phyloP scores from a whole-genome alignment of 1,140 invertebrate species.

The Planococcus citri region DNA sequence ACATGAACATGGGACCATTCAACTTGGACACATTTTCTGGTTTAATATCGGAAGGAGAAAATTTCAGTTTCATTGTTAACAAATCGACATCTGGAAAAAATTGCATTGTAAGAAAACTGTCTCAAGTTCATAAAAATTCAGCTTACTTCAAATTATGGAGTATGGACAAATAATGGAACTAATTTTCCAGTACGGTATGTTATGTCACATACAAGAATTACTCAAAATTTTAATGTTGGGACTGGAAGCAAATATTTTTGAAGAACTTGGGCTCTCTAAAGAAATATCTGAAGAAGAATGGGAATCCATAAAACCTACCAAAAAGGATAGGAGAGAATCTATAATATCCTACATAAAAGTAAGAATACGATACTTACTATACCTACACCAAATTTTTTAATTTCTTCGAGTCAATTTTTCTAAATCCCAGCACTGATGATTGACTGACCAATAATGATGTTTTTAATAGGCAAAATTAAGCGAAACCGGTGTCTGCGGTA shows the following conservation, averaged over 20 bases:
- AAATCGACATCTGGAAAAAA: constrained; percentile 38
- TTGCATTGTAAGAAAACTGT: constrained; percentile 47
- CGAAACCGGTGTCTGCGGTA: constrained; percentile 41
- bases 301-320: constrained; percentile 56
- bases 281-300: constrained; percentile 69
- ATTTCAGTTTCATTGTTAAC: constrained; percentile 68
- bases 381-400: too few species aligned
- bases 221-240: constrained; percentile 45
- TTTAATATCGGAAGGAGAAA: constrained; percentile 59
- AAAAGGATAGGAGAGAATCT: constrained; percentile 45
- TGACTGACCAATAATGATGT: constrained; percentile 34
- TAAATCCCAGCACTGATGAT: neutral
- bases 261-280: constrained; percentile 52
- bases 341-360: constrained; percentile 49
- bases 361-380: constrained; percentile 23
- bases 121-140: too few species aligned
- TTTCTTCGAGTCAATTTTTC: too few species aligned
- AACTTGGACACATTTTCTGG: constrained; percentile 41
- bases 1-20: constrained; percentile 39
- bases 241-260: constrained; percentile 47
- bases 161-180: too few species aligned
- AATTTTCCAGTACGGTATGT: constrained; percentile 40
- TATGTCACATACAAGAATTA: constrained; percentile 50
- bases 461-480: too few species aligned
- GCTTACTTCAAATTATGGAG: too few species aligned